These are phyloP conservation scores for Heteronetta atricapilla DNA, from an alignment of 2,113 vertebrate genomes.

Conservation along the genomic window DNA sequence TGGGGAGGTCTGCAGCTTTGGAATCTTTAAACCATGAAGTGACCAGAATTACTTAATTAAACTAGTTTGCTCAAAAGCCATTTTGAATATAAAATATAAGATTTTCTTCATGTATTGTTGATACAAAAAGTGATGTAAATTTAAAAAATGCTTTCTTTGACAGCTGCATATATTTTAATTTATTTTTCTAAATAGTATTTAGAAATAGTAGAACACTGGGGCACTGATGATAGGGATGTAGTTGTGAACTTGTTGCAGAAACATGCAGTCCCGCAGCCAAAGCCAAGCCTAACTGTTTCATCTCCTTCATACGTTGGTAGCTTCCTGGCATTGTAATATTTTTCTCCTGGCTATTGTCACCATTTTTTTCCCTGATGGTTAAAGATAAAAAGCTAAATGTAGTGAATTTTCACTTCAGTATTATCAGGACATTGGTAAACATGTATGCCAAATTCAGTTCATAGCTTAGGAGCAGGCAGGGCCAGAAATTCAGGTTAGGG, in stretches of 20 bases:
- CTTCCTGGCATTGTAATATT: accelerated
- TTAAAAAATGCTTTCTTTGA: not conserved
- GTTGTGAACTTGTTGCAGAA: not conserved
- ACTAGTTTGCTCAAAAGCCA: not conserved
- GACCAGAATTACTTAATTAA: not conserved
- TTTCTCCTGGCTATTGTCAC: not conserved
- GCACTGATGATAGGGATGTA: not conserved
- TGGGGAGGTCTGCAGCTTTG: not conserved
- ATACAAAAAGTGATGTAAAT: not conserved
- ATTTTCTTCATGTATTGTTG: not conserved
- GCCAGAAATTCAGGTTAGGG: slow-evolving; percentile 27
- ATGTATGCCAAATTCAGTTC: not conserved
- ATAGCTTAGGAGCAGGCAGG: not conserved
- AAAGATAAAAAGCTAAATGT: not conserved
- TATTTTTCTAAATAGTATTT: not conserved
- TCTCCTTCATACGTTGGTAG: not conserved
- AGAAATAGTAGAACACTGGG: not conserved
- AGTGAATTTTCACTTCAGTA: not conserved
- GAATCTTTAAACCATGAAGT: not conserved
- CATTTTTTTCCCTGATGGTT: not conserved
- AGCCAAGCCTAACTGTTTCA: not conserved
- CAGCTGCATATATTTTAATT: not conserved
- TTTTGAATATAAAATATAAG: not conserved
- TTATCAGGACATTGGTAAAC: not conserved
- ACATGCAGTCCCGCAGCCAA: not conserved